Evolutionary conservation across 2,888 invertebrate species (phyloP), one percentile per base, ranked within the genome.

Genomic region (Diaprepes abbreviatus): DNA sequence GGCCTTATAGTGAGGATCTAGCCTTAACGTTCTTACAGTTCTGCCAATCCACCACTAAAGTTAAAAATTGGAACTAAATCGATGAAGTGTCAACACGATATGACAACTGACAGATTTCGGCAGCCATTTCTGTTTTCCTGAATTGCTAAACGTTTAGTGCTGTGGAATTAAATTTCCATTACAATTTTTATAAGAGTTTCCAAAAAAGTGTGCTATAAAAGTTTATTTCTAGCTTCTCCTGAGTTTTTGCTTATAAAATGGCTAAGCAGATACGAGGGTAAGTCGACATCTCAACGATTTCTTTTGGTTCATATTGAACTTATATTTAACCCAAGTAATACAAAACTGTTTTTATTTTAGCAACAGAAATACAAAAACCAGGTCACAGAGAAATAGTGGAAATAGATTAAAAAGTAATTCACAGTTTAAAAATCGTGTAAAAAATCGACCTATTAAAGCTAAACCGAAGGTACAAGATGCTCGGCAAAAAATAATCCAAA

Each of bases 401-500:
- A 52, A 50, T 48, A 43, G 62, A 12, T 16, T 19, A 48, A 45
- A 33, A 10, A 54, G 40, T n/a, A 50, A 50, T 19, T 17, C 52
- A 12, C 50, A 38, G 31, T 59, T 66, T 14, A 70, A 70, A 40
- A 66, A 57, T 33, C 62, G 70, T 40, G 35, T 12, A 31, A 66
- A 70, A 66, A 59, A 24, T n/a, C 28, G 14, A 14, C 16, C 48
- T 52, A 43, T 38, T 38, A 14, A 17, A 31, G 43, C 35, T 21
- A 65, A 43, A 50, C 35, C 87, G 12, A 79, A 77, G 60, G 74
- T 83, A 1, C 83, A 85, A 2, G 94, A 94, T 86, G 94, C 93
- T 14, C 88, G 94, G 54, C 89, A 92, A 74, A 92, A 91, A 83
- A 92, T 94, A 38, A 91, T 93, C 74, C 90, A 90, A 52, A 93